A percentile compares a stretch with the other conserved stretches of the same genome.
These are phyloP conservation scores for Dermolepida albohirtum DNA, from an alignment of 2,888 invertebrate genomes.

Conservation along the genomic window DNA sequence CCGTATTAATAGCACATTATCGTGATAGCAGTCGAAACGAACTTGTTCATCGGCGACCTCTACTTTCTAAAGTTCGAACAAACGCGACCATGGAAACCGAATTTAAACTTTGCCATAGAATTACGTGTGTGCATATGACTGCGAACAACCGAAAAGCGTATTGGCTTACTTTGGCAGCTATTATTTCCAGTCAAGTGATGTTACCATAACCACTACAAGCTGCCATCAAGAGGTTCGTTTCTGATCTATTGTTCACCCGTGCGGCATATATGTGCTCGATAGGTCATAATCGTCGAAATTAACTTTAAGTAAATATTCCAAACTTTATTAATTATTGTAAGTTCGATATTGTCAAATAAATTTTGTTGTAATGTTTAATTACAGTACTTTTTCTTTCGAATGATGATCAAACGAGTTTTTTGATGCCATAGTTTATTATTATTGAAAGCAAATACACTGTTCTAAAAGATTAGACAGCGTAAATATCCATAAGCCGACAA, in stretches of 20 bases:
- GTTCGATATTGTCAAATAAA: neutral
- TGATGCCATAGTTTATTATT: too few species aligned
- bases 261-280: slow-evolving; percentile 3
- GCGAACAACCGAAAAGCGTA: slow-evolving; percentile 30
- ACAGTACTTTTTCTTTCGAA: too few species aligned
- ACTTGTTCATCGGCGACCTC: slow-evolving; percentile 1
- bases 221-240: slow-evolving; percentile 16
- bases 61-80: neutral
- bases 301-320: slow-evolving; percentile 19
- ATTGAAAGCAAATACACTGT: too few species aligned
- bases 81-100: neutral
- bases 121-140: slow-evolving; percentile 24
- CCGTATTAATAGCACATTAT: too few species aligned
- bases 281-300: slow-evolving; percentile 18
- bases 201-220: slow-evolving; percentile 13
- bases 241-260: slow-evolving; percentile 23
- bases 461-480: too few species aligned
- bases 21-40: too few species aligned
- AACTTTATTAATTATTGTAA: slow-evolving; percentile 1
- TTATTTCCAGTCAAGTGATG: slow-evolving; percentile 25
- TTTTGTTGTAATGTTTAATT: too few species aligned
- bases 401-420: too few species aligned
- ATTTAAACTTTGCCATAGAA: slow-evolving; percentile 21
- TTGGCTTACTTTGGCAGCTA: slow-evolving; percentile 30
- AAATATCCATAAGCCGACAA: too few species aligned